Conservation (phyloP, 2,888 invertebrate genomes). For the Scelioninae gen. 2 region DNA sequence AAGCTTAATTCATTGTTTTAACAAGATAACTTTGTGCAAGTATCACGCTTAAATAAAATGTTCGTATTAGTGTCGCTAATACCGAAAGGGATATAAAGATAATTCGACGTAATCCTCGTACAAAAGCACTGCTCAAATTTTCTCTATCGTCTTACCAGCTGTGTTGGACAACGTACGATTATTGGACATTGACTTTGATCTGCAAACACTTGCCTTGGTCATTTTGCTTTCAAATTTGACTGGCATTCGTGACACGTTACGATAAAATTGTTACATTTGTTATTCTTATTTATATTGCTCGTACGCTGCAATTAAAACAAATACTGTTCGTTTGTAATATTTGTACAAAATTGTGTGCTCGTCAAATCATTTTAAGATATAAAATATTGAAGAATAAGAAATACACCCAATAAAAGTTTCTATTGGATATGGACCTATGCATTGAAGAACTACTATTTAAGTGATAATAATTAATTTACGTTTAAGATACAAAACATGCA, state of each 20-base stretch:
- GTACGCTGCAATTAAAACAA: too few relatives aligned
- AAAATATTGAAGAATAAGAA: too few relatives aligned
- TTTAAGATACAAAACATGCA: too few relatives aligned
- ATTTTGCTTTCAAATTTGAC: constrained; percentile 8
- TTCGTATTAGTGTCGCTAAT: background rate
- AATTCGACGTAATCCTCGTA: constrained; percentile 41
- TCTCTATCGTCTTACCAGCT: constrained; percentile 67
- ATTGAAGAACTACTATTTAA: too few relatives aligned
- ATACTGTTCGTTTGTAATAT: too few relatives aligned
- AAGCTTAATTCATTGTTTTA: background rate
- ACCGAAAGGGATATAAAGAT: constrained; percentile 17
- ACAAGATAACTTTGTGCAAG: background rate
- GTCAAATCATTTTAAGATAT: too few relatives aligned
- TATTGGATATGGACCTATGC: too few relatives aligned
- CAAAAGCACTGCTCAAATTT: constrained; percentile 40
- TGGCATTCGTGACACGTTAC: constrained; percentile 5
- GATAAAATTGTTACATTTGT: too few relatives aligned
- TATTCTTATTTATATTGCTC: too few relatives aligned
- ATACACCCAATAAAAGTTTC: too few relatives aligned
- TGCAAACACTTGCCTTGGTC: constrained; percentile 17
- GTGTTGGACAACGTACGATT: constrained; percentile 68
- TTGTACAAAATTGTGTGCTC: too few relatives aligned
- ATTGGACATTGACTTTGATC: constrained; percentile 63
- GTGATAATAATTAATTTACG: too few relatives aligned
- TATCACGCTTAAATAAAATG: constrained; percentile 1